Conservation (phyloP, 1,140 invertebrate genomes). For the Listronotus bonariensis region DNA sequence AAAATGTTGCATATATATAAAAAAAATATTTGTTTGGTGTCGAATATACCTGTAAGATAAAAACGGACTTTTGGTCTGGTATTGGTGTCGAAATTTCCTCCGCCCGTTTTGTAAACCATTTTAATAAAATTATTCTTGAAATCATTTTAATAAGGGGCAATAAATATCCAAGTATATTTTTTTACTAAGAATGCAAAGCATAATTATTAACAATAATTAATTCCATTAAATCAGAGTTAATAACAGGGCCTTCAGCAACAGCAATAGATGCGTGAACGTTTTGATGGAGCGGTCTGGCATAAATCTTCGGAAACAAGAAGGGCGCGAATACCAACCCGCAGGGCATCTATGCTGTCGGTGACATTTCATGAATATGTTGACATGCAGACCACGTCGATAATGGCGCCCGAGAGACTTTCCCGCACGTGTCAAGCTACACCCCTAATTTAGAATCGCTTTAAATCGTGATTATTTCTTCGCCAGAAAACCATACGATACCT, state of each 20-base stretch:
- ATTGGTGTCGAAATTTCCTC: no score
- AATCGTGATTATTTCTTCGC: slow-evolving; percentile 32
- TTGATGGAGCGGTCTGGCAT: slow-evolving; percentile 29
- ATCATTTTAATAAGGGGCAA: no score
- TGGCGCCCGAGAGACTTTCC: slow-evolving; percentile 22
- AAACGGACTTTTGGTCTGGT: no score
- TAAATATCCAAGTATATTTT: no score
- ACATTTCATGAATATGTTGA: slow-evolving; percentile 42
- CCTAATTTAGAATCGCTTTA: slow-evolving; percentile 26
- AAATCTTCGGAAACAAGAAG: slow-evolving; percentile 34
- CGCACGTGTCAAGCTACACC: slow-evolving; percentile 35
- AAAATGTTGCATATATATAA: no score
- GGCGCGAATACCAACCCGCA: slow-evolving; percentile 27
- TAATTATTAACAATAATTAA: slow-evolving; percentile 37
- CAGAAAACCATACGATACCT: slow-evolving; percentile 18
- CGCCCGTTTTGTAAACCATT: no score
- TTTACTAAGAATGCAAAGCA: not conserved
- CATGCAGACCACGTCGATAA: slow-evolving; percentile 40
- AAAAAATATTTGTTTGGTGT: no score
- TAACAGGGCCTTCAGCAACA: slow-evolving; percentile 30
- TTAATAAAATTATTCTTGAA: no score
- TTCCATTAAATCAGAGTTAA: slow-evolving; percentile 37
- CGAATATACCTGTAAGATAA: no score
- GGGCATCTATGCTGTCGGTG: slow-evolving; percentile 31
- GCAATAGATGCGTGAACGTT: slow-evolving; percentile 24